Evolutionary conservation across 2,888 invertebrate species (phyloP), one percentile per base, ranked within the genome.

Genomic region (Iselma pallidipennis): DNA sequence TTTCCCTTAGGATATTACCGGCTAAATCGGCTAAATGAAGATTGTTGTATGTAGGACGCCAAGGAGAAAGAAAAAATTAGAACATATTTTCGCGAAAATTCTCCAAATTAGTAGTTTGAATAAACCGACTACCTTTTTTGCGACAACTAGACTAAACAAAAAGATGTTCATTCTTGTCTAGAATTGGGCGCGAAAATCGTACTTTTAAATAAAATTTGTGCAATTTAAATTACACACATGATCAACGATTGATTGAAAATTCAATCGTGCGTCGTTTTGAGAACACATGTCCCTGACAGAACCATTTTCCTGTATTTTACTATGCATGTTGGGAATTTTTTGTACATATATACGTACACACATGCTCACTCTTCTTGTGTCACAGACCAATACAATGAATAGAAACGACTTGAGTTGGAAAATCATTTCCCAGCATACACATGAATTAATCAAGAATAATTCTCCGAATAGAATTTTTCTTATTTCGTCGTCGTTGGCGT

Each of bases 151-250:
- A n/a, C n/a, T n/a, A n/a, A n/a, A n/a, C n/a, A n/a, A n/a, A n/a
- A 16, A 37, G 7, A 37, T 37, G 16, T 37, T 37, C 37, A 37
- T 37, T 37, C 37, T 37, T 14, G 37, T 37, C 16, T 37, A 10
- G 37, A 7, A 37, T 37, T 16, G 37, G 37, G 37, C 37, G 37
- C 37, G 37, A 37, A 37, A 37, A 16, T 9, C 16, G 16, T 37
- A 16, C 37, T 37, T 37, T 37, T 16, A 37, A 37, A 37, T 37
- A 14, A 37, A 37, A 37, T 37, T 37, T 37, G 16, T 37, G 48
- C 63, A 73, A 72, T 74, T 72, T 74, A 69, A 69, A 72, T 74
- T 74, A 57, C 70, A 73, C 74, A 74, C 74, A 72, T 74, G 74
- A 74, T 73, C 72, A 71, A 65, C 68, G 69, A 66, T 66, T 60